Evolutionary conservation across 2,888 invertebrate genomes (phyloP).

Genomic region (Sipha maydis): DNA sequence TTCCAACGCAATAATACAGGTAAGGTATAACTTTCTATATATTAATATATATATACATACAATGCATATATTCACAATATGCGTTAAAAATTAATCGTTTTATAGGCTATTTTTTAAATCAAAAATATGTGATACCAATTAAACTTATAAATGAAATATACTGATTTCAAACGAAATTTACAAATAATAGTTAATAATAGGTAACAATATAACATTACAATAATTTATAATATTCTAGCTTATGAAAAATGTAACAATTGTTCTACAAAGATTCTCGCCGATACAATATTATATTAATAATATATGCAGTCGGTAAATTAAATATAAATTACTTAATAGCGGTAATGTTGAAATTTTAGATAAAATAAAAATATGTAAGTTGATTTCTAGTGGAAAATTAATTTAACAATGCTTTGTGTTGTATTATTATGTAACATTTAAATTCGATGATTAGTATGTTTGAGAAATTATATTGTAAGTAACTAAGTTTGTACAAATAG

Average conservation of each 20-base stretch:
- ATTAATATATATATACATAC: neutral
- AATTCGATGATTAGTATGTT: neutral
- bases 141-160: neutral
- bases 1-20: constrained; percentile 51
- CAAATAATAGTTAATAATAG: neutral
- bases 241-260: neutral
- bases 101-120: neutral
- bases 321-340: neutral
- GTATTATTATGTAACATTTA: no score
- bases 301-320: neutral
- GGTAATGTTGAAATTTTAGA: neutral
- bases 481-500: no score
- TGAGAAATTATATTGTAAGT: neutral
- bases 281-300: neutral
- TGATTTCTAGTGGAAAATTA: no score
- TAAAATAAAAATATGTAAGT: no score
- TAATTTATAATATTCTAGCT: neutral
- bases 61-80: neutral
- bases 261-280: neutral
- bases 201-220: neutral
- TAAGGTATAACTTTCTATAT: constrained; percentile 21
- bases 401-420: no score
- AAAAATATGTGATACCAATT: neutral
- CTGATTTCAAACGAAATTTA: neutral
- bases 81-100: neutral